phyloP scores from a whole-genome alignment of 2,888 invertebrate genomes.

The Teinopalpus imperialis region DNA sequence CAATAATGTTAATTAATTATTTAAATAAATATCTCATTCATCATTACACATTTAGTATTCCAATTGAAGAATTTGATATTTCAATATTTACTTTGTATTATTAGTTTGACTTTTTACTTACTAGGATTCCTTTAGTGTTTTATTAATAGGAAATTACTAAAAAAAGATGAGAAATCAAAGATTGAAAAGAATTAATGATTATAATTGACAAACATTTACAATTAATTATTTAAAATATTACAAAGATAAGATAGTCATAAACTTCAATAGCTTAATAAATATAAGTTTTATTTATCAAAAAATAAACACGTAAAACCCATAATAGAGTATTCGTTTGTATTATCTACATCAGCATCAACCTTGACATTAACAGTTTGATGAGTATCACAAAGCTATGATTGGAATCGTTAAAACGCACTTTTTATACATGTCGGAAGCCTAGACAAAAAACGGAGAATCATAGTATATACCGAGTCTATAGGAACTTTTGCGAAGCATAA shows the following conservation, averaged over 20 bases:
- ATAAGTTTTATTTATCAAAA: slow-evolving; percentile 12
- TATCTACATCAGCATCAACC: slow-evolving; percentile 22
- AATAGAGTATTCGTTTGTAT: slow-evolving; percentile 13
- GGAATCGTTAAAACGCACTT: slow-evolving; percentile 20
- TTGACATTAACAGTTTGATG: slow-evolving; percentile 25
- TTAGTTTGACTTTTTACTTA: too few species aligned
- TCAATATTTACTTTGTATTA: too few species aligned
- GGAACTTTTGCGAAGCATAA: too few species aligned
- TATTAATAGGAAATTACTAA: too few species aligned
- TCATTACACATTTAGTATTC: too few species aligned
- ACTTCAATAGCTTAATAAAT: slow-evolving; percentile 13
- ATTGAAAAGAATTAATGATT: too few species aligned
- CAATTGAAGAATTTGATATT: too few species aligned
- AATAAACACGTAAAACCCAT: slow-evolving; percentile 20
- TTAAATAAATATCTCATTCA: too few species aligned
- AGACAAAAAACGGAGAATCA: slow-evolving; percentile 17
- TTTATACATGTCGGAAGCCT: slow-evolving; percentile 5
- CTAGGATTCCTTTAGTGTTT: too few species aligned
- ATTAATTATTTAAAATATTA: background rate
- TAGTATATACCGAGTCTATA: slow-evolving; percentile 6
- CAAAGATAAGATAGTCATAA: slow-evolving; percentile 5
- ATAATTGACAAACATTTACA: too few species aligned
- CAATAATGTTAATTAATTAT: too few species aligned
- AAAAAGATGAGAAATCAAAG: too few species aligned
- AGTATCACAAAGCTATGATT: slow-evolving; percentile 23